Conservation (phyloP, 2,113 vertebrate genomes). For the Macquaria australasica region DNA sequence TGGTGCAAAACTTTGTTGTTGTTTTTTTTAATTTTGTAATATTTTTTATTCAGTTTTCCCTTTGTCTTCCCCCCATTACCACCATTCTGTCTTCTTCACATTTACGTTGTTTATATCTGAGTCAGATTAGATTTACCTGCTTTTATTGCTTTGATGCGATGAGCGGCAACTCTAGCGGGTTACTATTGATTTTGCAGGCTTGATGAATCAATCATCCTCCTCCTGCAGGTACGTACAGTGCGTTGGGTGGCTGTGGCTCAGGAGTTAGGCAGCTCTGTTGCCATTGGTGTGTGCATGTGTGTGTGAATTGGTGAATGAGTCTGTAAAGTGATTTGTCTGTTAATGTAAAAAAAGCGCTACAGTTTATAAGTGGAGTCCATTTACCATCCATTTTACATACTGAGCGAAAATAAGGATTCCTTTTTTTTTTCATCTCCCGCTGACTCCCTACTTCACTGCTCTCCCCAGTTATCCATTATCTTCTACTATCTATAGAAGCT, state of each 20-base stretch:
- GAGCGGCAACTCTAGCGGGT: slow-evolving; percentile 61
- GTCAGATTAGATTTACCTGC: slow-evolving; percentile 38
- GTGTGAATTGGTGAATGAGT: not conserved
- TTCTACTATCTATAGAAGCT: slow-evolving; percentile 38
- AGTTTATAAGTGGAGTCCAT: not conserved
- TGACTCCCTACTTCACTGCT: slow-evolving; percentile 54
- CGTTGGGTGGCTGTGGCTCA: not conserved
- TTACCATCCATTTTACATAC: slow-evolving; percentile 26
- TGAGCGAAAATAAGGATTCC: slow-evolving; percentile 36
- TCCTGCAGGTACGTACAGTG: slow-evolving; percentile 58
- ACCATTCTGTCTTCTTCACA: slow-evolving; percentile 1
- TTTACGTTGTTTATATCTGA: slow-evolving; percentile 31
- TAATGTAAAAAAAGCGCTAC: not conserved
- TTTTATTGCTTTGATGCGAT: slow-evolving; percentile 57
- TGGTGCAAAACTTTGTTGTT: not conserved
- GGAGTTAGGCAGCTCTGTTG: not conserved
- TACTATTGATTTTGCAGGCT: slow-evolving; percentile 67
- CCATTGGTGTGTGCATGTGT: not conserved
- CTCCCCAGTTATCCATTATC: slow-evolving; percentile 52
- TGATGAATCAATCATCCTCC: slow-evolving; percentile 74
- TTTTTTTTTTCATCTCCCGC: slow-evolving; percentile 36
- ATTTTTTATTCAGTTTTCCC: slow-evolving; percentile 7
- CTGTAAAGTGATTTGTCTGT: not conserved
- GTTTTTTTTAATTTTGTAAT: not conserved
- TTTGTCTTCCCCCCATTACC: not conserved